Evolutionary conservation across 1,140 invertebrate species (phyloP).

Genomic region (Drosophila sucinea): DNA sequence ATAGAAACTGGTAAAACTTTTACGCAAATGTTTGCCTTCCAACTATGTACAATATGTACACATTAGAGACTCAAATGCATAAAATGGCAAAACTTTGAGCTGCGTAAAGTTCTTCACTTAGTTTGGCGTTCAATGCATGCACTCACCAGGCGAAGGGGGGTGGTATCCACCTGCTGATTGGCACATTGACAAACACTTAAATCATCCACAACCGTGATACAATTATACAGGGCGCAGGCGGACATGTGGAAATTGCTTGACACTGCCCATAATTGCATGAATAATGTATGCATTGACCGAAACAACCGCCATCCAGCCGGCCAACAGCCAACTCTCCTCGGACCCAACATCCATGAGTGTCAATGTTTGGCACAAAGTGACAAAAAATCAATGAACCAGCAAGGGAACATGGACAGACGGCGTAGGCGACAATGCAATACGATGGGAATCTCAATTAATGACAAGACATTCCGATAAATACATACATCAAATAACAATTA

Average conservation of each 20-base stretch:
- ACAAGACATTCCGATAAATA: constrained; percentile 43
- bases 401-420: constrained; percentile 14
- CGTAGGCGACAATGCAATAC: neutral
- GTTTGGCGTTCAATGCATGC: neutral
- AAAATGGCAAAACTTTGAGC: constrained; percentile 68
- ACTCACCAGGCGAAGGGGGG: neutral
- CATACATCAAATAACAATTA: constrained; percentile 4
- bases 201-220: constrained; percentile 10
- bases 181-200: constrained; percentile 10
- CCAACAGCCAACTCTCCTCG: constrained; percentile 18
- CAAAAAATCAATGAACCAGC: constrained; percentile 58
- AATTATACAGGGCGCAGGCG: constrained; percentile 5
- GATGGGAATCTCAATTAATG: constrained; percentile 35
- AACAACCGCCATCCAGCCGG: constrained; percentile 15
- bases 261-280: constrained; percentile 63
- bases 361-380: constrained; percentile 43
- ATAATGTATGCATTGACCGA: constrained; percentile 42
- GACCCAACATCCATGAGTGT: constrained; percentile 17
- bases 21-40: constrained; percentile 64
- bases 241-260: constrained; percentile 37
- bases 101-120: constrained; percentile 2
- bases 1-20: constrained; percentile 39
- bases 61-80: constrained; percentile 78
- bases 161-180: constrained; percentile 4
- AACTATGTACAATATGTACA: constrained; percentile 47